Conservation (phyloP, 2,113 vertebrate genomes). For the Mormyrus iriodes region DNA sequence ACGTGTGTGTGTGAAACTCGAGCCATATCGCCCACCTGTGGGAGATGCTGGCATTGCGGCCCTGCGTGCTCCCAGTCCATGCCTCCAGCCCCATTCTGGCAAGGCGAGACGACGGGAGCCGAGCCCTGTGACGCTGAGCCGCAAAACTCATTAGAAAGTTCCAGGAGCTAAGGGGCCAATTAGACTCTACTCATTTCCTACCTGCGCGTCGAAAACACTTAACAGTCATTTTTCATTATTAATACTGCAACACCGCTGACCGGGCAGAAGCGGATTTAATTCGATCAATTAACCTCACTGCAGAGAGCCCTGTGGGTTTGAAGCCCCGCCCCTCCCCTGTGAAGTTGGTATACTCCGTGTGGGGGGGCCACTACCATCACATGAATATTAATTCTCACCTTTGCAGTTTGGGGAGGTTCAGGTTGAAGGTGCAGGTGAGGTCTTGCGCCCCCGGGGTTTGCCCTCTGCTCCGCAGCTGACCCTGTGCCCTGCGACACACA, state of each 20-base stretch:
- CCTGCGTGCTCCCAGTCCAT: background rate
- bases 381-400: conserved; percentile 44
- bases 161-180: conserved; percentile 42
- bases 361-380: background rate
- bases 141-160: conserved; percentile 40
- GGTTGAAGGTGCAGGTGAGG: conserved; percentile 1
- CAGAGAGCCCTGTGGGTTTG: background rate
- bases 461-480: conserved; percentile 13
- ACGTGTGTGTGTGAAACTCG: background rate
- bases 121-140: conserved; percentile 9
- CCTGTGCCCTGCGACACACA: background rate
- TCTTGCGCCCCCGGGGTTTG: background rate
- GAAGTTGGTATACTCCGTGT: background rate
- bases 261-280: conserved; percentile 27
- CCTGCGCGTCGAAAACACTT: conserved; percentile 35
- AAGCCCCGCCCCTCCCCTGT: background rate
- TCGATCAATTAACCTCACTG: conserved; percentile 36
- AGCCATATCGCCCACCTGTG: background rate
- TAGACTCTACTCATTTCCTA: conserved; percentile 41
- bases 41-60: background rate
- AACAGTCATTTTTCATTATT: conserved; percentile 46
- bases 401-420: conserved; percentile 24
- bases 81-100: conserved; percentile 3
- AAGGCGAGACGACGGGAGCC: background rate
- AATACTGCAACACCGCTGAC: conserved; percentile 43